Base-by-base conservation (phyloP, 2,888 invertebrate genomes). In the Meteorus colon region DNA sequence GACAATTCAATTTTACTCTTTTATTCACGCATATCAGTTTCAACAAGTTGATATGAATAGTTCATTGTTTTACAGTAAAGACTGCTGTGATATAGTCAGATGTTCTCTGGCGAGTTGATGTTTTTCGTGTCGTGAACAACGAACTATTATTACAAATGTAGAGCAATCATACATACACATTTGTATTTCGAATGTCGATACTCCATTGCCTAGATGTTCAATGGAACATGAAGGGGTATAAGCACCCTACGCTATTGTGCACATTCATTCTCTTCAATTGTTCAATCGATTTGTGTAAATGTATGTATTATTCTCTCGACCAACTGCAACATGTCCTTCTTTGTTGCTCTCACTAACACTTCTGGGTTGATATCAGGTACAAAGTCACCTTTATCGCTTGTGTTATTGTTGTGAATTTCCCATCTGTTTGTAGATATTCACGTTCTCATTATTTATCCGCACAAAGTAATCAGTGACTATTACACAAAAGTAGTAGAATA, bases 21-120 rank as follows among this genome's bases (percentile, higher is more conserved):
- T 16, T 67, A 34, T 24, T 19, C 14, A n/a, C 16, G n/a, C 37
- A 48, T 48, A 16, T 16, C 48, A 48, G 48, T 48, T 48, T 48
- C 48, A 48, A 48, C 48, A 48, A 48, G 48, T 48, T 48, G 16
- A 41, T 41, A 48, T 48, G 48, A 48, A 48, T 48, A 48, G 48
- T 48, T 48, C 48, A 48, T 48, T 48, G 48, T 55, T 55, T 55
- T 8, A 19, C 4, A 19, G n/a, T 55, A 6, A 55, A n/a, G 19
- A 55, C 19, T 24, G 55, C 8, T 55, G n/a, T n/a, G 5, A 55
- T 10, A 55, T 19, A 19, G 19, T 6, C 19, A 55, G 10, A 6
- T 19, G 8, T 55, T 19, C 1, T 5, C 19, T 55, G 4, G n/a
- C 19, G 4, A 55, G 55, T 55, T 55, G 8, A 55, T 55, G 8